These are phyloP conservation scores for Masticophis lateralis DNA, from an alignment of 2,797 vertebrate genomes.

Conservation along the genomic window DNA sequence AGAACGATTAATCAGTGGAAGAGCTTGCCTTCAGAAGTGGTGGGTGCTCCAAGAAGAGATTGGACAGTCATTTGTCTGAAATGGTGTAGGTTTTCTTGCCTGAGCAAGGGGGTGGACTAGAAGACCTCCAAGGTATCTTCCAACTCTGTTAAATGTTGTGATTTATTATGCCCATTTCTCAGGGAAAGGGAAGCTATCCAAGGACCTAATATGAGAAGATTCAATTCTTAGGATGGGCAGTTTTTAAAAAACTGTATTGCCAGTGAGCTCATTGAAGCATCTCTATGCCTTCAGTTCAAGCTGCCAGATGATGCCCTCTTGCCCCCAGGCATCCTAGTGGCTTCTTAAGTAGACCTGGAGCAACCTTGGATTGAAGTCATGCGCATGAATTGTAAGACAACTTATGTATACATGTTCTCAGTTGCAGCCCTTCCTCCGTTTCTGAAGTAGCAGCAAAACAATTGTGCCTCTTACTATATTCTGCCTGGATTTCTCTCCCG, in stretches of 20 bases:
- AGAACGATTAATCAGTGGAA: too few relatives aligned
- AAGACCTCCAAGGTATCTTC: too few relatives aligned
- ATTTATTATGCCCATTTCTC: neutral
- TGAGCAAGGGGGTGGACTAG: too few relatives aligned
- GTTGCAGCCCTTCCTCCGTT: neutral
- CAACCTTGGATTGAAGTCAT: neutral
- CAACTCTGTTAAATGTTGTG: neutral
- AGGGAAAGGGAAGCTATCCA: neutral
- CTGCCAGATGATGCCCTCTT: constrained; percentile 3
- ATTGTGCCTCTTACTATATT: neutral
- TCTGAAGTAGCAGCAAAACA: neutral
- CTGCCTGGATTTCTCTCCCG: neutral
- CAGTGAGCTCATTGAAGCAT: neutral
- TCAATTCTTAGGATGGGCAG: neutral
- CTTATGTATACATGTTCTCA: neutral
- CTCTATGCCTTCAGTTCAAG: neutral
- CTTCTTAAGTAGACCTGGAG: neutral
- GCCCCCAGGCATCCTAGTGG: neutral
- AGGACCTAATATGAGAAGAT: neutral
- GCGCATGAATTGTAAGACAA: constrained; percentile 16
- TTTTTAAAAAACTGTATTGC: neutral
- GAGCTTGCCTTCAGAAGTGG: too few relatives aligned
- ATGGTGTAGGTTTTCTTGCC: too few relatives aligned
- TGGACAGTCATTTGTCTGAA: too few relatives aligned
- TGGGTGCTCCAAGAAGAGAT: too few relatives aligned